Percentiles rank a stretch among this genome's conserved stretches.
These are phyloP conservation scores for Notarius lentiginosus DNA, from an alignment of 2,113 vertebrate species.

Conservation along the genomic window DNA sequence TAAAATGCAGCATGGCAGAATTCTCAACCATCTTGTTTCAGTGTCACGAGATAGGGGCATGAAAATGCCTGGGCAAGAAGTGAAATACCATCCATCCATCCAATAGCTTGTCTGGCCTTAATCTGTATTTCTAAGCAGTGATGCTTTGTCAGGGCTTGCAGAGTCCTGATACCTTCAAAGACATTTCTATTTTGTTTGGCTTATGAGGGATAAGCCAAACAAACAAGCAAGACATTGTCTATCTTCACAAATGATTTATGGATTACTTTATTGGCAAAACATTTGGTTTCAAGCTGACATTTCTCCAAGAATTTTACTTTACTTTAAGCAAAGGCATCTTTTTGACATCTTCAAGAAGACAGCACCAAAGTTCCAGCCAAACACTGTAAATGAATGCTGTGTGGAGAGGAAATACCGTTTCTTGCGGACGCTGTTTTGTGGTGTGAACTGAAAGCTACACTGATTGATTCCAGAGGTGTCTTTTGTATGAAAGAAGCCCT, in stretches of 20 bases:
- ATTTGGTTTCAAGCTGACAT: neutral
- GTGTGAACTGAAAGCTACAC: neutral
- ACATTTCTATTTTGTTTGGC: neutral
- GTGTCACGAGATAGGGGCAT: neutral
- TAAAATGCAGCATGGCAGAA: neutral
- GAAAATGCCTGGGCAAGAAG: neutral
- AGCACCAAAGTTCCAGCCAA: neutral
- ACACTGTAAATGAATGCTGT: neutral
- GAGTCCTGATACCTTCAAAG: neutral
- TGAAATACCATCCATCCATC: neutral
- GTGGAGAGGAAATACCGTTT: neutral
- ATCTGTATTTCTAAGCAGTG: neutral
- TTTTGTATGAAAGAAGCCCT: neutral
- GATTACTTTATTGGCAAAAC: neutral
- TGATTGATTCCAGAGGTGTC: conserved; percentile 22
- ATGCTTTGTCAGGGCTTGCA: neutral
- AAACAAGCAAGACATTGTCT: too few species aligned
- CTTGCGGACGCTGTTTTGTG: neutral
- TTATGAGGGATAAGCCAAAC: neutral
- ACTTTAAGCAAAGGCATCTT: neutral
- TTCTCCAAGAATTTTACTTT: neutral
- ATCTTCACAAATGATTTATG: neutral
- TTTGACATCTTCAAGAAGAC: neutral
- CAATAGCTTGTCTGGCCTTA: neutral
- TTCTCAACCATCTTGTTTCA: neutral